A percentile compares a stretch with the other conserved stretches of the same genome.
Evolutionary conservation across 2,888 invertebrate species (phyloP).

Genomic region (Limenitis camilla): DNA sequence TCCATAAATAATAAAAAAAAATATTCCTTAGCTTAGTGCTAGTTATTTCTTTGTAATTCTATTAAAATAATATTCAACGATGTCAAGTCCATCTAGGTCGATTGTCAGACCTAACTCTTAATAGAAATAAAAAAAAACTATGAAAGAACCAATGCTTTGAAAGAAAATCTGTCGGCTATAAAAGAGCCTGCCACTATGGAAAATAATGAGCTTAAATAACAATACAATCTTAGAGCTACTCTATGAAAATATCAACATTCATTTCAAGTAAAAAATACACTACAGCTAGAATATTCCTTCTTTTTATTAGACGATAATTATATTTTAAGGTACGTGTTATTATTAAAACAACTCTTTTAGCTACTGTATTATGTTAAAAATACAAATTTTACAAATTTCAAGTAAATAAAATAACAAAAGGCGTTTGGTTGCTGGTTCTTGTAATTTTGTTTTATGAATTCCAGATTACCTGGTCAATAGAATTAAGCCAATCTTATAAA

Average conservation of each 20-base stretch:
- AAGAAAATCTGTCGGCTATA: constrained; percentile 3
- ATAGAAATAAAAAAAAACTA: neutral
- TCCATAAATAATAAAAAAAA: too few relatives aligned
- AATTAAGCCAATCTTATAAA: too few relatives aligned
- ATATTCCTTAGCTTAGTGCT: too few relatives aligned
- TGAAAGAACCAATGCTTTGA: neutral
- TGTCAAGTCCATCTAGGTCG: neutral
- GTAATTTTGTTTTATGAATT: too few relatives aligned
- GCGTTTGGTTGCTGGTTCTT: constrained; percentile 7
- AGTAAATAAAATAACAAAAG: too few relatives aligned
- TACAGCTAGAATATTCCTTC: neutral
- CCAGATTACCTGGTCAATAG: too few relatives aligned
- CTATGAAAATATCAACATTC: constrained; percentile 5
- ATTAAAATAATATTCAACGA: too few relatives aligned
- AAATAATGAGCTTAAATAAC: constrained; percentile 13
- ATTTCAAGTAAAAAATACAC: constrained; percentile 2
- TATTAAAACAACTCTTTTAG: too few relatives aligned
- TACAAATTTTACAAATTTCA: too few relatives aligned
- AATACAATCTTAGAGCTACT: constrained; percentile 7
- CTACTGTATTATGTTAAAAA: too few relatives aligned
- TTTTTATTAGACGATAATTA: neutral
- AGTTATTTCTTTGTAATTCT: too few relatives aligned
- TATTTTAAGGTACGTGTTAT: too few relatives aligned
- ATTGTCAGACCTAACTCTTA: neutral
- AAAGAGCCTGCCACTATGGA: constrained; percentile 1